Evolutionary conservation across 2,797 vertebrate genomes (phyloP), one percentile per base, ranked within the genome.

Genomic region (Muscicapa striata): DNA sequence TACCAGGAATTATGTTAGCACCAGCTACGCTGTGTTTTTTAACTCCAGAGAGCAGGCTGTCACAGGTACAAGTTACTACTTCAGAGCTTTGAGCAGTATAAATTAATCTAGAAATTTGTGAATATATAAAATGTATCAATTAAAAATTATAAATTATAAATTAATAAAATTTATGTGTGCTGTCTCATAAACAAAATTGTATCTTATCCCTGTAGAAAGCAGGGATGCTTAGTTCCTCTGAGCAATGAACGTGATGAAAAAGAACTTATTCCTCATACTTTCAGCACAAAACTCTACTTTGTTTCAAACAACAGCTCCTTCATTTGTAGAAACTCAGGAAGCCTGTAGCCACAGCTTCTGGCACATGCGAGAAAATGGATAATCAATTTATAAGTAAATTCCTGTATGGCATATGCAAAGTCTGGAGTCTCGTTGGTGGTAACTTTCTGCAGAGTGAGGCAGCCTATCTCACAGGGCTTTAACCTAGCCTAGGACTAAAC

Each of bases 401-500:
- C 23, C 38, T 85, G 5, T 55, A 83, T 24, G 19, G 51, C 46
- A 55, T 4, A 8, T 62, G 34, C 34, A 34, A 43, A 76, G 20
- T 75, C 51, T 24, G 0, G 0, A 23, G 34, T 68, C 14, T 66
- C 0, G 0, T 16, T 72, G 24, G 36, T 9, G 11, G 7, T 30
- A 57, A 61, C 75, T 48, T 75, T 64, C 30, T 77, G 48, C 52
- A 74, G 21, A 46, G 18, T 13, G 15, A 79, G 20, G 27, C 27
- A 66, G 48, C 9, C 27, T 69, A 4, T 23, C 84, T 73, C 55
- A 70, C 6, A 34, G 24, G 22, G n/a, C 57, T 84, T 34, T 76
- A 69, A 58, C 11, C 40, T 46, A 46, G 48, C 5, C n/a, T 38
- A 17, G 38, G 16, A 67, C 29, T 24, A 58, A 77, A 79, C 40